These are phyloP conservation scores for Hyla sarda DNA, from an alignment of 2,113 vertebrate species.

Conservation along the genomic window DNA sequence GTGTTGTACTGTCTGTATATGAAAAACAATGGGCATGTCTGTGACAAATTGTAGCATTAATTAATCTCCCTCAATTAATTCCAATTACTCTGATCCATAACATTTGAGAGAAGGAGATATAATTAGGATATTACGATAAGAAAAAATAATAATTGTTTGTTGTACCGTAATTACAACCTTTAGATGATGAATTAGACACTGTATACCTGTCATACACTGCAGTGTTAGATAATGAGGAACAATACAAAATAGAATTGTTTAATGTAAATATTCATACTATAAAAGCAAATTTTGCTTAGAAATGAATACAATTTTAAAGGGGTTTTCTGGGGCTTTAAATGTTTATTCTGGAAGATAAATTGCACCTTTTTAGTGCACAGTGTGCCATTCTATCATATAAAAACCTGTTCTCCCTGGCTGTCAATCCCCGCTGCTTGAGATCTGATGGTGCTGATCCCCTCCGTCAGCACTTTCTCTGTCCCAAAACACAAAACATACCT, in stretches of 20 bases:
- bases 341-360: too few species aligned
- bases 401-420: too few species aligned
- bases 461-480: too few species aligned
- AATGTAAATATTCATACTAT: not conserved
- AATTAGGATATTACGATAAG: conserved; percentile 42
- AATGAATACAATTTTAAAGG: not conserved
- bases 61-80: conserved; percentile 39
- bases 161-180: conserved; percentile 20
- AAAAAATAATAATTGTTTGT: conserved; percentile 28
- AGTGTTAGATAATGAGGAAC: not conserved
- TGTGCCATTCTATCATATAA: too few species aligned
- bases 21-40: conserved; percentile 13
- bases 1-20: conserved; percentile 17
- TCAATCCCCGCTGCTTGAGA: too few species aligned
- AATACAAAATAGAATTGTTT: not conserved
- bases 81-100: conserved; percentile 10
- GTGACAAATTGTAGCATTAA: conserved; percentile 49
- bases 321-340: too few species aligned
- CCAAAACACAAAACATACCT: too few species aligned
- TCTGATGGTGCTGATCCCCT: too few species aligned
- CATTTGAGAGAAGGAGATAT: conserved; percentile 24
- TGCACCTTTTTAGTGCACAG: too few species aligned
- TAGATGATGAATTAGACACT: conserved; percentile 43
- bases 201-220: conserved; percentile 16
- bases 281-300: not conserved